Conservation (phyloP, 2,888 invertebrate genomes). For the Parnassius apollo region DNA sequence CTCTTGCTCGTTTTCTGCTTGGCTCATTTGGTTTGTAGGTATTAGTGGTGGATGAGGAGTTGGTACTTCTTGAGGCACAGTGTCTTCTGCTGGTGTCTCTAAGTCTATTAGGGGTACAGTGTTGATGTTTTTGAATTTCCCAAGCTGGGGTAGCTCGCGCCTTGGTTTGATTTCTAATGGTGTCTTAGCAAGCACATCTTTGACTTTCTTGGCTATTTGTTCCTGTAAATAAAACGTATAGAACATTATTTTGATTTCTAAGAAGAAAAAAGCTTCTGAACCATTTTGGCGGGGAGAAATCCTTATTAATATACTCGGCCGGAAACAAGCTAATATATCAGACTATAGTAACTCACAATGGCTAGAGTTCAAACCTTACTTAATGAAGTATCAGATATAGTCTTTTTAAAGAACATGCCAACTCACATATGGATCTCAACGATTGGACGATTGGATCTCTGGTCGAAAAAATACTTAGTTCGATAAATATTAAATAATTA, state of each 20-base stretch:
- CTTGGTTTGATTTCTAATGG: conserved; percentile 83
- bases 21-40: conserved; percentile 25
- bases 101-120: conserved; percentile 57
- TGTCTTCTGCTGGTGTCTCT: conserved; percentile 29
- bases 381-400: not conserved
- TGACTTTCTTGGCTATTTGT: conserved; percentile 87
- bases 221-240: conserved; percentile 73
- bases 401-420: too few relatives aligned
- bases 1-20: conserved; percentile 27
- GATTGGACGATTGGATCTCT: too few relatives aligned
- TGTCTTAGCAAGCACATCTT: conserved; percentile 85
- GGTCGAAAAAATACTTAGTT: too few relatives aligned
- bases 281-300: too few relatives aligned
- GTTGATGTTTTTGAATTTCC: conserved; percentile 49
- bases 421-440: too few relatives aligned
- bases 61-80: conserved; percentile 11
- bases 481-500: too few relatives aligned
- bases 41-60: not conserved
- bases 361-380: too few relatives aligned
- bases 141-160: conserved; percentile 57
- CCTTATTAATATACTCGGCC: too few relatives aligned
- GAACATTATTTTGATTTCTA: not conserved
- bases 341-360: too few relatives aligned
- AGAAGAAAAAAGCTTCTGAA: too few relatives aligned
- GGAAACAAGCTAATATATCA: too few relatives aligned